Evolutionary conservation across 2,797 vertebrate genomes (phyloP).

Genomic region (Accipiter minullus): DNA sequence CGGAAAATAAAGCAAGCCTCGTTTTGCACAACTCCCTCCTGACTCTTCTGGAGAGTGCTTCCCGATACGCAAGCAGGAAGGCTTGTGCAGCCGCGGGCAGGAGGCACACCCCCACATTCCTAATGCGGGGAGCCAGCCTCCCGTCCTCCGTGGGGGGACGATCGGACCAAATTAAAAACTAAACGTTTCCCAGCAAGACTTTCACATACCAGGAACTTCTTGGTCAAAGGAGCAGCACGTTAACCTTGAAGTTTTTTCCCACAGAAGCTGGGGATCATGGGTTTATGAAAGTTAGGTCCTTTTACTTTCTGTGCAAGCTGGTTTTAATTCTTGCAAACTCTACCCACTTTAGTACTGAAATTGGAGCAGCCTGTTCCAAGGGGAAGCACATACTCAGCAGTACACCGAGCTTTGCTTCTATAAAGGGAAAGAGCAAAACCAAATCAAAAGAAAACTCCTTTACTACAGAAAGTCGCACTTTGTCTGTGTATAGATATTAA

Average conservation of each 20-base stretch:
- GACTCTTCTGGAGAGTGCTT: not conserved
- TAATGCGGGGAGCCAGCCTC: fast-evolving
- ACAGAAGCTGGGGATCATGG: not conserved
- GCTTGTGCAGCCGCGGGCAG: fast-evolving
- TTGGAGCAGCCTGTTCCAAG: not conserved
- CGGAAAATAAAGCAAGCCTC: not conserved
- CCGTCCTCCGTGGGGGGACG: fast-evolving
- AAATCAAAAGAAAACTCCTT: not conserved
- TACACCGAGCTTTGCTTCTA: not conserved
- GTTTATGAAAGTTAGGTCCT: not conserved
- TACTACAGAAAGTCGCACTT: not conserved
- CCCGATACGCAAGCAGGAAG: fast-evolving
- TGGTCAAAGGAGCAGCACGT: not conserved
- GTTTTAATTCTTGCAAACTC: not conserved
- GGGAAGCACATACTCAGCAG: not conserved
- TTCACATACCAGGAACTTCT: not conserved
- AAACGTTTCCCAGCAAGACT: not conserved
- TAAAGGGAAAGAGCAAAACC: not conserved
- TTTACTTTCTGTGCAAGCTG: not conserved
- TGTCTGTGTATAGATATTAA: not conserved
- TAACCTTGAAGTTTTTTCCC: not conserved
- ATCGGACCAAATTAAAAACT: not conserved
- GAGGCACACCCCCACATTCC: not conserved
- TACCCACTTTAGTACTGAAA: not conserved
- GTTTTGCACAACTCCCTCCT: not conserved